Evolutionary conservation across 2,888 invertebrate genomes (phyloP).

Genomic region (Drosophila crucigera): DNA sequence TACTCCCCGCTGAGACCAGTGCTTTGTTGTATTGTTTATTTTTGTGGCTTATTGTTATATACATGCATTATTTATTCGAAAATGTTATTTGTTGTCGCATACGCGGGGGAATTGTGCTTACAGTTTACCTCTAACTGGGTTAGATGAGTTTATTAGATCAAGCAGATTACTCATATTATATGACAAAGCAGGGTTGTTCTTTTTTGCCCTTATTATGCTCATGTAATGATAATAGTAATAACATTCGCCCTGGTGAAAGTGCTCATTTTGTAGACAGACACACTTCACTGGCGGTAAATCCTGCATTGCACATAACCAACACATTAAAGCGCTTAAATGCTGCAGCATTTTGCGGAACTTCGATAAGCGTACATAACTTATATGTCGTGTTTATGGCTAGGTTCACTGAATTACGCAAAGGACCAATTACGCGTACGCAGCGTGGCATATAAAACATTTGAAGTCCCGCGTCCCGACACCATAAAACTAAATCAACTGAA

Average conservation of each 20-base stretch:
- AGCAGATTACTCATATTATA: conserved; percentile 9
- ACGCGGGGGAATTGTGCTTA: conserved; percentile 32
- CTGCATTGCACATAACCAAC: conserved; percentile 38
- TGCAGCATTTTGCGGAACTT: conserved; percentile 15
- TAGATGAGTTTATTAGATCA: conserved; percentile 22
- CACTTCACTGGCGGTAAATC: not conserved
- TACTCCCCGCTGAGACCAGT: conserved; percentile 10
- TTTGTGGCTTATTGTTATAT: conserved; percentile 57
- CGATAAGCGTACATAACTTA: conserved; percentile 7
- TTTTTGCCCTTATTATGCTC: not conserved
- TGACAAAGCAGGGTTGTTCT: not conserved
- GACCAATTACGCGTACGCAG: conserved; percentile 64
- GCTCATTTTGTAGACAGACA: not conserved
- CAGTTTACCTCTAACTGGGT: conserved; percentile 4
- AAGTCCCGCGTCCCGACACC: conserved; percentile 34
- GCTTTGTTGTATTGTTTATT: conserved; percentile 9
- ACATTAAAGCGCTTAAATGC: conserved; percentile 1
- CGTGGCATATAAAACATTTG: conserved; percentile 43
- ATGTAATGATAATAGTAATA: not conserved
- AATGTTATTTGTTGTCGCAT: conserved; percentile 47
- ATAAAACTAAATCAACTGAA: conserved; percentile 59
- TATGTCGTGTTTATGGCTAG: conserved; percentile 18
- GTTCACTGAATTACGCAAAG: conserved; percentile 10
- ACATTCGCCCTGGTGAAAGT: not conserved
- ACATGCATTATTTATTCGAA: conserved; percentile 68